Evolutionary conservation across 2,113 vertebrate genomes (phyloP).

Genomic region (Ahaetulla prasina): DNA sequence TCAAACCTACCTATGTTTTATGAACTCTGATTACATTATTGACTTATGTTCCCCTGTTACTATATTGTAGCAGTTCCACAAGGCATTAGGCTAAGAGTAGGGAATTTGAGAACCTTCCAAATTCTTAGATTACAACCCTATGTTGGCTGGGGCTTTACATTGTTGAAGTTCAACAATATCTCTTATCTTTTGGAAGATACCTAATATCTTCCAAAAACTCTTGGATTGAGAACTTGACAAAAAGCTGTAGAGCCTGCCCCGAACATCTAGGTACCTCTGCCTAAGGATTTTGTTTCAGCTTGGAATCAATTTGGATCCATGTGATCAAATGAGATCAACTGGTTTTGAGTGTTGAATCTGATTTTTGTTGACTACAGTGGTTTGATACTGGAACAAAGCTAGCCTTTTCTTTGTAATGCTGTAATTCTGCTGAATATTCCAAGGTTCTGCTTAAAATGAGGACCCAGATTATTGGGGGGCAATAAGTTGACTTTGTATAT

Average conservation of each 20-base stretch:
- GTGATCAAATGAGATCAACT: background rate
- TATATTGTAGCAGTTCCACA: background rate
- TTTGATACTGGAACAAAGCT: background rate
- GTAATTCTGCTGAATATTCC: background rate
- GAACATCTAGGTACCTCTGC: background rate
- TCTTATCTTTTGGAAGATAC: too few species aligned
- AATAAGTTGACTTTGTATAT: too few species aligned
- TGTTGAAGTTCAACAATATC: background rate
- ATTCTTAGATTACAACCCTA: background rate
- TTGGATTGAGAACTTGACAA: background rate
- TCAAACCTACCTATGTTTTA: background rate
- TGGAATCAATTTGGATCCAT: background rate
- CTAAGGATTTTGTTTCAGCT: background rate
- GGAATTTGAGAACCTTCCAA: background rate
- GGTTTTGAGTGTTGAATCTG: background rate
- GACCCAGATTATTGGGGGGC: too few species aligned
- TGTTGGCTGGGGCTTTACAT: background rate
- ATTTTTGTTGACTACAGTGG: background rate
- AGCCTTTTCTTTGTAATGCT: background rate
- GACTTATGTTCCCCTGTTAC: background rate
- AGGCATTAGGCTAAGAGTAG: background rate
- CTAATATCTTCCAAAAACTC: background rate
- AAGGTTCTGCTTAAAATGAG: background rate
- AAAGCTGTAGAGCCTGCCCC: background rate
- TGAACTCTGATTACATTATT: constrained; percentile 21